Evolutionary conservation across 2,888 invertebrate species (phyloP), one percentile per base, ranked within the genome.

Genomic region (Melanargia galathea): DNA sequence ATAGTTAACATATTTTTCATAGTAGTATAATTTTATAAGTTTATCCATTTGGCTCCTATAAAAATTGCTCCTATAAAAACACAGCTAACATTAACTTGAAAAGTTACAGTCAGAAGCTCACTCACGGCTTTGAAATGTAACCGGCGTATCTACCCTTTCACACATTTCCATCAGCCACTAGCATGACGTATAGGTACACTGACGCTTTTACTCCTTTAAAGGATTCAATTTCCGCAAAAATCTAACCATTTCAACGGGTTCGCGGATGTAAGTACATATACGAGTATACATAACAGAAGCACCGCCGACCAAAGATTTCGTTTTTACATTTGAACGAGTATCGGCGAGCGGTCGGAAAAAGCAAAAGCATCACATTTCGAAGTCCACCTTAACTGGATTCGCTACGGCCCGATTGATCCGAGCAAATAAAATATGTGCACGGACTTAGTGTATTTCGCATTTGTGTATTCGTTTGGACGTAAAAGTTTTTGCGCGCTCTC

Each of bases 341-440:
- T n/a, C n/a, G n/a, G 58, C 55, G 65, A 56, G 56, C 63, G 63
- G 65, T 45, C 68, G 70, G 70, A 69, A 74, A 82, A 84, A 82
- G 79, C 74, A 69, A 69, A 67, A 65, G 66, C 71, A 70, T 71
- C 74, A 72, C 74, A 71, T 75, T 69, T 84, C 83, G 78, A 55
- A 78, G 75, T 46, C 56, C 60, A 66, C 75, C n/a, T n/a, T 80
- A 79, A 80, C 82, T 81, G 73, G 70, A 76, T 73, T 69, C 73
- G 70, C 69, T 68, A 68, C 71, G 73, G 72, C 73, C 69, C 81
- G 81, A 84, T 86, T 83, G 83, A 87, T 86, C 82, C 75, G 75
- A 67, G 75, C 35, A 85, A 83, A 87, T 86, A 80, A 74, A 69
- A 75, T 76, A 70, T 67, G 62, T 62, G 33, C 49, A 35, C 56